Evolutionary conservation across 2,888 invertebrate species (phyloP), one percentile per base, ranked within the genome.

Genomic region (Slavum lentiscoides): DNA sequence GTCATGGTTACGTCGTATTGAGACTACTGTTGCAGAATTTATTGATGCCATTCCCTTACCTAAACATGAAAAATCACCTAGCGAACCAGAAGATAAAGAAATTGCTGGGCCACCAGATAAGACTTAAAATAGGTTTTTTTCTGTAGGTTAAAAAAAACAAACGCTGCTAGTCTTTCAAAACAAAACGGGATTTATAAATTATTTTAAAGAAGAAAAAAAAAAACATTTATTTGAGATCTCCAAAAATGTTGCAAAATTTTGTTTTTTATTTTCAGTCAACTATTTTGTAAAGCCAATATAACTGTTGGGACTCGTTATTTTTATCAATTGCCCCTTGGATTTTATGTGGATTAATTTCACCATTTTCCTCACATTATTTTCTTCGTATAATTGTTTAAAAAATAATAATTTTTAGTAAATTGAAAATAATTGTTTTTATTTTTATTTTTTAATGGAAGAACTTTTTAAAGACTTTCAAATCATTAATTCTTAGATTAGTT

Each of bases 271-370:
- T 66, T 80, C 80, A 80, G 55, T 80, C 64, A 64, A 80, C 80
- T 80, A 80, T 80, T 80, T 80, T 80, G 80, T 80, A 80, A 77
- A 80, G 72, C 80, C 80, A 80, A 75, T 69, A 19, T 69, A 19
- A 61, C 58, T 80, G 80, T 80, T 80, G 72, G 77, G n/a, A 80
- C 72, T 80, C 21, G 72, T 80, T 80, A 72, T 72, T 80, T 77
- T 70, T 80, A 72, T 72, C 80, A 72, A 70, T 69, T 58, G 15
- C 62, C 49, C 23, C 64, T 80, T 39, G 70, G 58, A 72, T 66
- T 80, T 72, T 80, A 72, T 80, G 80, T 80, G 72, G 64, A 72
- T 64, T 30, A 66, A 37, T 80, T 76, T 43, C 58, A 39, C 17
- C 19, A 58, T 70, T 64, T 70, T 64, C 80, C 62, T 72, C 64